Evolutionary conservation across 2,113 vertebrate genomes (phyloP), one percentile per base, ranked within the genome.

Genomic region (Suncus etruscus): DNA sequence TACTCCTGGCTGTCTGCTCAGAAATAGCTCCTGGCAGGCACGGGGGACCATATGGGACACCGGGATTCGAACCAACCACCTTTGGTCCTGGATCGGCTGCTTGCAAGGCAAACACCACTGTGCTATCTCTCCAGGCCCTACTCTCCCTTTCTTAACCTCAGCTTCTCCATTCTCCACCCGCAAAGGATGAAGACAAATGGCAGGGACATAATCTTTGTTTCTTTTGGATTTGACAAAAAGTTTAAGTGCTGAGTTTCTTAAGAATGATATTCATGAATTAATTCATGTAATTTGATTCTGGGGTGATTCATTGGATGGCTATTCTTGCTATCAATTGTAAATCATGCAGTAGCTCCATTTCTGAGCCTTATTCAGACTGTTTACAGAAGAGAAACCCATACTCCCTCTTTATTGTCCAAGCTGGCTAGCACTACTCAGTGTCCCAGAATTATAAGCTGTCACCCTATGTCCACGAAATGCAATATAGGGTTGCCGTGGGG

Each of bases 81-180:
- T n/a, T n/a, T n/a, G n/a, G n/a, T n/a, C n/a, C n/a, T n/a, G n/a
- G n/a, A n/a, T n/a, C n/a, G n/a, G n/a, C n/a, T n/a, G n/a, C n/a
- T n/a, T n/a, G n/a, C n/a, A n/a, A n/a, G n/a, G n/a, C n/a, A n/a
- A n/a, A n/a, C n/a, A n/a, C n/a, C n/a, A n/a, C n/a, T n/a, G n/a
- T n/a, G n/a, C n/a, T n/a, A n/a, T n/a, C n/a, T n/a, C n/a, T n/a
- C n/a, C n/a, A n/a, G n/a, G n/a, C n/a, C n/a, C n/a, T n/a, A n/a
- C n/a, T 85, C 58, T 66, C 45, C 61, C n/a, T 79, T 74, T 88
- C 66, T 89, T 88, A 66, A 76, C 45, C 39, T 92, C 75, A 27
- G 29, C 72, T 79, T 87, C 78, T 89, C 77, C 47, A 61, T 76
- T 63, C 8, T 39, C 31, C 22, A 20, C 18, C 8, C 29, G 70